Conservation (phyloP, 2,797 vertebrate genomes). For the Sebastes matsubarae region DNA sequence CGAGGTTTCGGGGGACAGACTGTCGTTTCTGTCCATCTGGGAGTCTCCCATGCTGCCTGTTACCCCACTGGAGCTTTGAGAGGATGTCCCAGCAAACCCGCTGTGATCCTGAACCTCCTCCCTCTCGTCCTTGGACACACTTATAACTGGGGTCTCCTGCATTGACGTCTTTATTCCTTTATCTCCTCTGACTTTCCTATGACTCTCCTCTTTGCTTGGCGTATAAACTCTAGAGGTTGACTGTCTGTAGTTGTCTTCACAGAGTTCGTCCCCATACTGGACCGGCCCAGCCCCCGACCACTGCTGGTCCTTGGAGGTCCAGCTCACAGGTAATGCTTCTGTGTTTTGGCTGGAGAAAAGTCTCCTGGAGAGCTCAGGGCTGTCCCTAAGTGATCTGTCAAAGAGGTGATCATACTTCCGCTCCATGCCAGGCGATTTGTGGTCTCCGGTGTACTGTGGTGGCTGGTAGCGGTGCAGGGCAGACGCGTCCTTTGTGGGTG, state of each 20-base stretch:
- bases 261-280: not conserved
- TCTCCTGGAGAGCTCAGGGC: conserved; percentile 43
- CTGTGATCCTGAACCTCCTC: conserved; percentile 60
- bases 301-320: conserved; percentile 51
- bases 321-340: conserved; percentile 47
- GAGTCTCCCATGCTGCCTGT: conserved; percentile 71
- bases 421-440: conserved; percentile 24
- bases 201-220: conserved; percentile 13
- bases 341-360: conserved; percentile 11
- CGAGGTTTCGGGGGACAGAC: conserved; percentile 70
- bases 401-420: conserved; percentile 27
- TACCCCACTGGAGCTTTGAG: conserved; percentile 81
- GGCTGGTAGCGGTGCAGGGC: conserved; percentile 59
- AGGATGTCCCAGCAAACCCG: conserved; percentile 47
- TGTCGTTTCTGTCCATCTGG: conserved; percentile 64
- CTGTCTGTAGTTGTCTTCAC: conserved; percentile 4
- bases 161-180: not conserved
- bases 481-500: conserved; percentile 28
- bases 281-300: conserved; percentile 16
- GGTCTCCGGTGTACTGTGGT: conserved; percentile 61
- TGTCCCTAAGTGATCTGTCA: conserved; percentile 20
- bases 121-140: conserved; percentile 23
- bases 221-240: not conserved
- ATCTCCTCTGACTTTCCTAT: conserved; percentile 15
- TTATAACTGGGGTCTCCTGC: not conserved